Conservation (phyloP, 1,140 invertebrate genomes). For the Coenobita brevimanus region DNA sequence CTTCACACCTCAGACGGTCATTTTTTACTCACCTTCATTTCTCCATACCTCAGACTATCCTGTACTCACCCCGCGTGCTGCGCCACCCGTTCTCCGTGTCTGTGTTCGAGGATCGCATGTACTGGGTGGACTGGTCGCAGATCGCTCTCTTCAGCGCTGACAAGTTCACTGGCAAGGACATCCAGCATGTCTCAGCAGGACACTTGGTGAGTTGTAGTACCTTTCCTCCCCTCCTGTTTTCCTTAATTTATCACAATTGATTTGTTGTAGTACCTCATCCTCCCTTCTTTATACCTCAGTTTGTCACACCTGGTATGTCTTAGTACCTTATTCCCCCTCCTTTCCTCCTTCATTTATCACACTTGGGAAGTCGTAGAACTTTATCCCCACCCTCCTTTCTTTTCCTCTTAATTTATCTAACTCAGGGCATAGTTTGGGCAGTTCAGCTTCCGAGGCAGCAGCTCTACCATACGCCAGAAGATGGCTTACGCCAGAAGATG, state of each 20-base stretch:
- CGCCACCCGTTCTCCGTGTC: conserved; percentile 91
- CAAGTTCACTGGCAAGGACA: conserved; percentile 80
- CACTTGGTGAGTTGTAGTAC: conserved; percentile 79
- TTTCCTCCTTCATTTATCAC: no score
- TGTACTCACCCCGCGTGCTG: conserved; percentile 71
- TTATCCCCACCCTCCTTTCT: no score
- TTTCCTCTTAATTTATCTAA: no score
- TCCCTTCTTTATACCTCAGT: conserved; percentile 73
- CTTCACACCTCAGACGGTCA: neutral
- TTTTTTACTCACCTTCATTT: neutral
- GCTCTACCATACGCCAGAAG: no score
- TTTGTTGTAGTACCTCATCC: neutral
- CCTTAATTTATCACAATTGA: neutral
- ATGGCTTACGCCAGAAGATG: no score
- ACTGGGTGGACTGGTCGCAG: conserved; percentile 95
- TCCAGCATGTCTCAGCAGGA: conserved; percentile 82
- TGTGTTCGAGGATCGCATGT: conserved; percentile 88
- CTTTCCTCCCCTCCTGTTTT: conserved; percentile 19
- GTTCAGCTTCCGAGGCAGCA: no score
- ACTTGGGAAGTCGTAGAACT: no score
- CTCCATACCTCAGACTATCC: conserved; percentile 34
- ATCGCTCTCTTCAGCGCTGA: conserved; percentile 88
- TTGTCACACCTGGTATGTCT: no score
- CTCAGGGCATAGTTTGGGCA: no score
- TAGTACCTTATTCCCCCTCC: no score